phyloP scores from a whole-genome alignment of 37 sponge, comb jelly and placozoan species.

The Dysidea cf. avara region DNA sequence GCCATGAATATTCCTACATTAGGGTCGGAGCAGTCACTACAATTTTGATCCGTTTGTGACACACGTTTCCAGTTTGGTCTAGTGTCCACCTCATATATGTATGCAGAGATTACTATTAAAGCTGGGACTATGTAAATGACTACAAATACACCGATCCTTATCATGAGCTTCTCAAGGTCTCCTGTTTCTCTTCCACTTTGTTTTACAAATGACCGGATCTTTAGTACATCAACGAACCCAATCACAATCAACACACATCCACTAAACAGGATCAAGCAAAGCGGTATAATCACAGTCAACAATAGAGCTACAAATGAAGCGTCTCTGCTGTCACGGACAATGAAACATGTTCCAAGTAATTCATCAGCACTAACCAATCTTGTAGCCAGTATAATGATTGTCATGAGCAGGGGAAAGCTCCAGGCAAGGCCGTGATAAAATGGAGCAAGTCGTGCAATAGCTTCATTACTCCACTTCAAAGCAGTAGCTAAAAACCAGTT shows the following conservation, averaged over 20 bases:
- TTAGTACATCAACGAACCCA: slow-evolving; percentile 56
- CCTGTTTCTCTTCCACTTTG: slow-evolving; percentile 41
- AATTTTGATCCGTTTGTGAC: neutral
- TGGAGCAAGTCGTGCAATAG: slow-evolving; percentile 60
- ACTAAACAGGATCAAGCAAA: slow-evolving; percentile 28
- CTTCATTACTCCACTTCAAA: slow-evolving; percentile 85
- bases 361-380: slow-evolving; percentile 70
- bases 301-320: slow-evolving; percentile 50
- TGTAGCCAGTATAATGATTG: slow-evolving; percentile 48
- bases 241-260: slow-evolving; percentile 55
- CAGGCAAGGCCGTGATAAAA: slow-evolving; percentile 81
- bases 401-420: slow-evolving; percentile 70
- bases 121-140: slow-evolving; percentile 84
- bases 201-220: slow-evolving; percentile 47
- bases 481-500: slow-evolving; percentile 89
- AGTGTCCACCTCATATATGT: slow-evolving; percentile 57
- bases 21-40: slow-evolving; percentile 24
- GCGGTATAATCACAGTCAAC: slow-evolving; percentile 73
- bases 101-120: slow-evolving; percentile 69
- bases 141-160: slow-evolving; percentile 87
- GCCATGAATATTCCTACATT: slow-evolving; percentile 59
- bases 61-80: slow-evolving; percentile 45
- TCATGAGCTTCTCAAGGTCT: slow-evolving; percentile 82
- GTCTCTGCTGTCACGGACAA: slow-evolving; percentile 38
- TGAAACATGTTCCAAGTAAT: slow-evolving; percentile 68